Evolutionary conservation across 2,113 vertebrate genomes (phyloP), one percentile per base, ranked within the genome.

Genomic region (Tetrax tetrax): DNA sequence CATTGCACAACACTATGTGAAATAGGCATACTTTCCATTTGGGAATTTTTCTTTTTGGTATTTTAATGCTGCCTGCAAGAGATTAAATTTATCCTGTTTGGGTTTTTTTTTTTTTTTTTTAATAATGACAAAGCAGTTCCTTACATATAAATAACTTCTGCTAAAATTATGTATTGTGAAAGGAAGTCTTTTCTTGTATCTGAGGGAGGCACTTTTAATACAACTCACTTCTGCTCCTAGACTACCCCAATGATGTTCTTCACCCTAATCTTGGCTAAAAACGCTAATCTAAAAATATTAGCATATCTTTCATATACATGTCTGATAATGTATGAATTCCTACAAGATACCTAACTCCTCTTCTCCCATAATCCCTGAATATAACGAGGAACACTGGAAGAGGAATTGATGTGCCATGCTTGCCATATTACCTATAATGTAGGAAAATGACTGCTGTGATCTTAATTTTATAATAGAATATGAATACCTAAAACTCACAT

Each of bases 401-500:
- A 3, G 10, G 7, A 70, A 57, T 48, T 0, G 0, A 15, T 61
- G 10, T 66, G 20, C 14, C 4, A 3, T 37, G 28, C 2, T 41
- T 92, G n/a, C 3, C 14, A 23, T 43, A 31, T 29, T 66, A 56
- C 9, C 35, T 23, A 16, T 47, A 75, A 47, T 14, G 33, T 38
- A 64, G 29, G 15, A 76, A 76, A 76, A 76, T 0, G 0, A 20
- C 29, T 51, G 6, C 12, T 9, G 1, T 72, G 48, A 63, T 7
- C 21, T 85, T 66, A 29, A 12, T 63, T 96, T 82, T 70, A 43
- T 75, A 25, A n/a, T 22, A 47, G 14, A 50, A 22, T 54, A 33
- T 0, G 1, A 24, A n/a, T 35, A 57, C 5, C 27, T 48, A 33
- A 87, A 78, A 57, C 9, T 84, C 8, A 20, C 9, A 8, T 17